phyloP scores from a whole-genome alignment of 1,140 invertebrate genomes.

The Thalassaphorura encarpata region DNA sequence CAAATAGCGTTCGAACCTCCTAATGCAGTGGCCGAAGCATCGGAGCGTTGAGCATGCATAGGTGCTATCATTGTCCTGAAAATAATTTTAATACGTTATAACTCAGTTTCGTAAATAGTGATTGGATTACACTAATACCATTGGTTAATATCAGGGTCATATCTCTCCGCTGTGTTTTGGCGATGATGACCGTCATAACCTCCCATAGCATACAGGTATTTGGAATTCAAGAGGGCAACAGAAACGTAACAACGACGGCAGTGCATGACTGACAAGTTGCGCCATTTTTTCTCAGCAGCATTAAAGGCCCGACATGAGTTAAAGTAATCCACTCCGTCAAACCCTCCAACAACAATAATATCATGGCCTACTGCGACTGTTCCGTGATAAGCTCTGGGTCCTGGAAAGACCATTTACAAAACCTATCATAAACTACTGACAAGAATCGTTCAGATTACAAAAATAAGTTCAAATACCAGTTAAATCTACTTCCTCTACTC shows the following conservation, averaged over 20 bases:
- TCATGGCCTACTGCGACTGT: conserved; percentile 46
- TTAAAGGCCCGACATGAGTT: conserved; percentile 55
- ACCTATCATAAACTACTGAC: not conserved
- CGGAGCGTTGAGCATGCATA: conserved; percentile 57
- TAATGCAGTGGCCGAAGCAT: conserved; percentile 56
- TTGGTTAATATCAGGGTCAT: conserved; percentile 61
- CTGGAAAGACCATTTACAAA: conserved; percentile 24
- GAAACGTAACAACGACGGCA: conserved; percentile 54
- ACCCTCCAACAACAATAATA: conserved; percentile 60
- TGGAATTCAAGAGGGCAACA: conserved; percentile 44
- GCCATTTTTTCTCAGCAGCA: conserved; percentile 51
- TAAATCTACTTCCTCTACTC: conserved; percentile 37
- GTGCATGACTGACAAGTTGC: conserved; percentile 55
- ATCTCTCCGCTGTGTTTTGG: conserved; percentile 64
- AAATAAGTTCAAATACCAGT: no score
- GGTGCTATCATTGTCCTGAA: conserved; percentile 59
- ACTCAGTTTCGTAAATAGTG: no score
- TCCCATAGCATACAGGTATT: not conserved
- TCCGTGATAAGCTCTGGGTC: conserved; percentile 59
- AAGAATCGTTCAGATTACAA: conserved; percentile 1
- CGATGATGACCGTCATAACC: conserved; percentile 75
- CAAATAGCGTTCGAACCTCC: conserved; percentile 37
- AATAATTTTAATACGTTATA: no score
- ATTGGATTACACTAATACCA: no score
- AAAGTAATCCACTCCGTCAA: conserved; percentile 53